Evolutionary conservation across 2,113 vertebrate genomes (phyloP), one percentile per base, ranked within the genome.

Genomic region (Platysteira castanea): DNA sequence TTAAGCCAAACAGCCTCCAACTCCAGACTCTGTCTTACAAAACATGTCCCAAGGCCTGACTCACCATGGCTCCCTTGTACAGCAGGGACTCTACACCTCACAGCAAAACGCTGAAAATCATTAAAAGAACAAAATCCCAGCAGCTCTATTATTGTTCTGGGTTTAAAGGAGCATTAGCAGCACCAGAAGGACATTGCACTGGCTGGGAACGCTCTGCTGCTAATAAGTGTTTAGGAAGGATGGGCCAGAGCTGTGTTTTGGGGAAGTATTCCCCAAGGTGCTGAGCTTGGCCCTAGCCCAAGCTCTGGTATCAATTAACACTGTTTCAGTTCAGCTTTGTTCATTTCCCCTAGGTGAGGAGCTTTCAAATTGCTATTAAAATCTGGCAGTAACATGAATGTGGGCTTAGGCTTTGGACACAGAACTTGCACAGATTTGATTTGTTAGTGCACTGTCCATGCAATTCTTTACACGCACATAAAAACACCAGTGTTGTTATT

Each of bases 1-100:
- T 96, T 96, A 94, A 85, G 84, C 89, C 92, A 97, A 96, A 57
- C 74, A 92, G 86, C 65, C 84, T 87, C 84, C 89, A 86, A 95
- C 50, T 31, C 86, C 39, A 93, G 93, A 14, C 80, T n/a, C 61
- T 30, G 80, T 96, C 88, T 97, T 88, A 88, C 87, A 95, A 90
- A 96, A 41, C 44, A 54, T 56, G 87, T 91, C 70, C 33, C 42
- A 92, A 87, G 27, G 67, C 90, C 57, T 79, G 53, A n/a, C 93
- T 80, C 84, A 61, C n/a, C 13, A 6, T 64, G 67, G 63, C 46
- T 35, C 15, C 37, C 28, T n/a, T 52, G 69, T 54, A 47, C 77
- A 64, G 60, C 47, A 31, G 91, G 89, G 91, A 79, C 75, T 61
- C 79, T 49, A 59, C 37, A 21, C 80, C 74, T 95, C 79, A 70